Percentiles rank a stretch among this genome's conserved stretches.
Conservation (phyloP, 1,140 invertebrate genomes). For the Paracyclopina nana region DNA sequence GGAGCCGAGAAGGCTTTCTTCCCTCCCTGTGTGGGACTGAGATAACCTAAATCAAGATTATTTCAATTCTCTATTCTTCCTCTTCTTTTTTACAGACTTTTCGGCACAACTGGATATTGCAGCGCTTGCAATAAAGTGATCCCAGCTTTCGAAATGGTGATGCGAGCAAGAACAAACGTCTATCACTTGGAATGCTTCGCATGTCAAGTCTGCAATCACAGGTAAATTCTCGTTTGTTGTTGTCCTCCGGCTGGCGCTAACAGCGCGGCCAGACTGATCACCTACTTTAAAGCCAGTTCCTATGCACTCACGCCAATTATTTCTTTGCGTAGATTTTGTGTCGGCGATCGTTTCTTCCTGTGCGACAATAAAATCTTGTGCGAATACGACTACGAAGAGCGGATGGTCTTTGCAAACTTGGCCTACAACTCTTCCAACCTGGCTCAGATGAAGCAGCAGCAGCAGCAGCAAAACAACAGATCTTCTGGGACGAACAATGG, state of each 20-base stretch:
- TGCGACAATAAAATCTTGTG: constrained; percentile 84
- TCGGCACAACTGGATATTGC: constrained; percentile 77
- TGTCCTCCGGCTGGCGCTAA: no score
- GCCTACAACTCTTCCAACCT: constrained; percentile 65
- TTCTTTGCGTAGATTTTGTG: constrained; percentile 61
- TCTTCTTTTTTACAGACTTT: constrained; percentile 49
- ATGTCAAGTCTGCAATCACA: constrained; percentile 87
- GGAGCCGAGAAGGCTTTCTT: no score
- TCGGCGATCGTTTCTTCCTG: constrained; percentile 74
- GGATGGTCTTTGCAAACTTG: constrained; percentile 70
- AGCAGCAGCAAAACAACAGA: no score
- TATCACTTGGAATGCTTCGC: constrained; percentile 92
- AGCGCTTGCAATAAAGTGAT: constrained; percentile 69
- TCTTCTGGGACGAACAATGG: no score
- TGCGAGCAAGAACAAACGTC: constrained; percentile 79
- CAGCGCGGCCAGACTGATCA: no score
- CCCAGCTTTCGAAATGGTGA: constrained; percentile 91
- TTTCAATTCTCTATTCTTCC: no score
- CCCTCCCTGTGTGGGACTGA: no score
- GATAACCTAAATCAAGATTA: no score
- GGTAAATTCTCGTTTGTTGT: no score
- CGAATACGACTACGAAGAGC: constrained; percentile 80
- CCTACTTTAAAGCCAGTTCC: no score
- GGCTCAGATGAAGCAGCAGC: constrained; percentile 66
- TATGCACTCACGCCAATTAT: no score